Evolutionary conservation across 1,140 invertebrate species (phyloP), one percentile per base, ranked within the genome.

Genomic region (Carposina sasakii): DNA sequence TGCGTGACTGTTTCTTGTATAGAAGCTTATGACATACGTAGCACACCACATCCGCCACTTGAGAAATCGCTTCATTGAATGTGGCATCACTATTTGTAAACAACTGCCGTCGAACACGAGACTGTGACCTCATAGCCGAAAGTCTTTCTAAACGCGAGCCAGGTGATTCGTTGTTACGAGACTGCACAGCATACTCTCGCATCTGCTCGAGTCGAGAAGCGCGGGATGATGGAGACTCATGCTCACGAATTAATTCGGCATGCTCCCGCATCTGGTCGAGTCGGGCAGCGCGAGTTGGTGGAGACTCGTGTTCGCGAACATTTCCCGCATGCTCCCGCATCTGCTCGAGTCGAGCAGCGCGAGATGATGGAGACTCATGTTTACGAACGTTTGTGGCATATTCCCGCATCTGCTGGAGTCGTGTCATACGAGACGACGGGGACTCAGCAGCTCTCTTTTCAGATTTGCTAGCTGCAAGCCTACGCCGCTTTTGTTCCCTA

Each of bases 21-120:
- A 45, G 28, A 30, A 45, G 42, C 28, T 45, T 45, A 31, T 20
- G 3, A 45, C 40, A 43, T 13, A 16, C 4, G 15, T 43, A 43
- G 23, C 40, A 43, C 21, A 15, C 40, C 20, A 6, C 4, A 23
- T 43, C 40, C 12, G 40, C 21, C 10, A 43, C 40, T 24, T 4
- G 24, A 15, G 12, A 22, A 40, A 20, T 22, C 30, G 6, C 6
- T 28, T 26, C 13, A 4, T 43, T 43, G 15, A 43, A 19, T 4
- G 34, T 37, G 2, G 2, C 8, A 13, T 37, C 34, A 20, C 20
- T 17, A 37, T 19, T 37, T 45, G 30, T 12, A 16, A 45, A 31
- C 15, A 45, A 45, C 2, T 45, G 43, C 43, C 16, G n/a, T 26
- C 24, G 20, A n/a, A 28, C 17, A 37, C 34, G 34, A 8, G 34